Percentiles rank a stretch among this genome's conserved stretches.
Conservation (phyloP, 35 echinoderm and acorn worm species). For the Patiria miniata region DNA sequence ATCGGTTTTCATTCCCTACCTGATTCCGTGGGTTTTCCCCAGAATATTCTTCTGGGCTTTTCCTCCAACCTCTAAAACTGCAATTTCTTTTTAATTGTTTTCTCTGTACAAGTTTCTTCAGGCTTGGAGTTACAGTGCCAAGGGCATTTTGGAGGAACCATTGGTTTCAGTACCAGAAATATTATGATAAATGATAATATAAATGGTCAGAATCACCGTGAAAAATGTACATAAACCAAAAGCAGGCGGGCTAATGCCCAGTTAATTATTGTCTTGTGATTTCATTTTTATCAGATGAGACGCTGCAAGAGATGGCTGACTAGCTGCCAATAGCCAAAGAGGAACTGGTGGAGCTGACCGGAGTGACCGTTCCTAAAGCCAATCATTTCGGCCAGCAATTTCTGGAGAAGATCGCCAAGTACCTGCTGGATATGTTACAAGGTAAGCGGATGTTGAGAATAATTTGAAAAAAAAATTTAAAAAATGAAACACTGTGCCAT, state of each 20-base stretch:
- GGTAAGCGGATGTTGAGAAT: conserved; percentile 38
- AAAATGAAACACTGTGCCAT: too few relatives aligned
- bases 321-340: conserved; percentile 68
- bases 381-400: conserved; percentile 75
- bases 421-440: conserved; percentile 50
- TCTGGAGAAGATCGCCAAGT: conserved; percentile 68
- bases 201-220: not conserved
- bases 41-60: too few relatives aligned
- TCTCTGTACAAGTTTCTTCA: too few relatives aligned
- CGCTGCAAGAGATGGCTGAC: conserved; percentile 73
- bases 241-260: not conserved
- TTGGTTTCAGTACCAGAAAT: too few relatives aligned
- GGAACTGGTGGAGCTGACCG: conserved; percentile 78
- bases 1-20: too few relatives aligned
- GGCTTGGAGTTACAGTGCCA: too few relatives aligned
- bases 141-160: too few relatives aligned
- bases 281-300: conserved; percentile 60
- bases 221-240: too few relatives aligned
- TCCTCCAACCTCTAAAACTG: too few relatives aligned
- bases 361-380: conserved; percentile 80
- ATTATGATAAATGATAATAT: not conserved
- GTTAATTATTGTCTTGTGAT: not conserved
- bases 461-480: too few relatives aligned
- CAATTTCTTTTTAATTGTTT: too few relatives aligned
- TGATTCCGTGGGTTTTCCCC: too few relatives aligned